These are phyloP conservation scores for Avahi laniger DNA, from an alignment of 2,797 vertebrate genomes.

Conservation along the genomic window DNA sequence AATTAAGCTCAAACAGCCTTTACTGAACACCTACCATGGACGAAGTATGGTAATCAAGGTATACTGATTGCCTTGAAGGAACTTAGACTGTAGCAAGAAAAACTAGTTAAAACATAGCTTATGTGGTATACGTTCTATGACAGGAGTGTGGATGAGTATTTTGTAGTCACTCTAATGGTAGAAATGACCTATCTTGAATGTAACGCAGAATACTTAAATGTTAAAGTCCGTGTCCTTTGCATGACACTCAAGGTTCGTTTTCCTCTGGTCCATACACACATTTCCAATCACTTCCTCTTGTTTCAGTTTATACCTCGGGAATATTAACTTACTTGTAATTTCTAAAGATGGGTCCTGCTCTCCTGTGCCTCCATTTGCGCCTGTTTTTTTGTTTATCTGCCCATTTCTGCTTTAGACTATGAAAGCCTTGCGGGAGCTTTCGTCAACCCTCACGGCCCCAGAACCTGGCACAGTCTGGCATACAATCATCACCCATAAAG, in stretches of 20 bases:
- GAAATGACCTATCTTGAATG: not conserved
- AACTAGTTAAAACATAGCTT: not conserved
- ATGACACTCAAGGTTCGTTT: too few species aligned
- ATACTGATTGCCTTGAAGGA: not conserved
- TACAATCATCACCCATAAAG: not conserved
- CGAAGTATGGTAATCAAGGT: not conserved
- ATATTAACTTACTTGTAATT: not conserved
- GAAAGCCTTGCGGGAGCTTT: not conserved
- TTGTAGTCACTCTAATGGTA: not conserved
- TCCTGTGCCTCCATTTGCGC: not conserved
- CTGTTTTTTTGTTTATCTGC: not conserved
- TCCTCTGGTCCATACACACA: not conserved
- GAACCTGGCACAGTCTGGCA: not conserved
- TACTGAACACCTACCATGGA: not conserved
- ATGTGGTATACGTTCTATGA: not conserved
- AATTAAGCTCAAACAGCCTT: not conserved
- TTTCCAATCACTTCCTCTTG: not conserved
- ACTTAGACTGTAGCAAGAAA: constrained; percentile 6
- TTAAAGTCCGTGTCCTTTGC: not conserved
- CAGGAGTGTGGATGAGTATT: not conserved
- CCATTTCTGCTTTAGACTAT: not conserved
- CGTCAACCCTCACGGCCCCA: not conserved
- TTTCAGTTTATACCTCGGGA: not conserved
- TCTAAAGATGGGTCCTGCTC: not conserved
- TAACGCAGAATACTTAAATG: not conserved